Evolutionary conservation across 2,888 invertebrate species (phyloP).

Genomic region (Rhaphigaster nebulosa): DNA sequence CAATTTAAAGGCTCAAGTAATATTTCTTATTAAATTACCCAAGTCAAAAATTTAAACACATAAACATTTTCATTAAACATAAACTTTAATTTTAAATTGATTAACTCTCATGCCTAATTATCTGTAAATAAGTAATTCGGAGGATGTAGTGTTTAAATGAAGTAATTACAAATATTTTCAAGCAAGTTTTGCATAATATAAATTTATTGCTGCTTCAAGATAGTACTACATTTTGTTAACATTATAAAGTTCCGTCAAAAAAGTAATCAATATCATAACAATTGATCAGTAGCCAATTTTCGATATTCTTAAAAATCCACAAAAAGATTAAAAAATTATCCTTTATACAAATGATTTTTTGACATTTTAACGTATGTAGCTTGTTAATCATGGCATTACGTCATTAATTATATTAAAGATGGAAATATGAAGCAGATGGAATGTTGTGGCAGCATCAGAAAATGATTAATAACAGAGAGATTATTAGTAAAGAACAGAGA

Average conservation of each 20-base stretch:
- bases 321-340: not conserved
- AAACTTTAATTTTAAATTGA: not conserved
- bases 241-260: not conserved
- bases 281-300: not conserved
- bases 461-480: not conserved
- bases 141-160: not conserved
- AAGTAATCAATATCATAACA: not conserved
- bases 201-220: not conserved
- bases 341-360: not conserved
- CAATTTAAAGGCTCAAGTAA: not conserved
- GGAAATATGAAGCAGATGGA: not conserved
- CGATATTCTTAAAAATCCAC: not conserved
- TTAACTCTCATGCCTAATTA: not conserved
- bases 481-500: constrained; percentile 21
- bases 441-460: not conserved
- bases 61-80: not conserved
- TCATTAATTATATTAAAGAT: not conserved
- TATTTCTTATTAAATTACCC: not conserved
- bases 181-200: not conserved
- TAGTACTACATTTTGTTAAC: not conserved
- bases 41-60: not conserved
- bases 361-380: not conserved
- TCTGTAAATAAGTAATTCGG: not conserved
- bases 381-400: not conserved
- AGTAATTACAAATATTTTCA: not conserved